phyloP scores from a whole-genome alignment of 2,113 vertebrate genomes.

The Chionodraco myersi region DNA sequence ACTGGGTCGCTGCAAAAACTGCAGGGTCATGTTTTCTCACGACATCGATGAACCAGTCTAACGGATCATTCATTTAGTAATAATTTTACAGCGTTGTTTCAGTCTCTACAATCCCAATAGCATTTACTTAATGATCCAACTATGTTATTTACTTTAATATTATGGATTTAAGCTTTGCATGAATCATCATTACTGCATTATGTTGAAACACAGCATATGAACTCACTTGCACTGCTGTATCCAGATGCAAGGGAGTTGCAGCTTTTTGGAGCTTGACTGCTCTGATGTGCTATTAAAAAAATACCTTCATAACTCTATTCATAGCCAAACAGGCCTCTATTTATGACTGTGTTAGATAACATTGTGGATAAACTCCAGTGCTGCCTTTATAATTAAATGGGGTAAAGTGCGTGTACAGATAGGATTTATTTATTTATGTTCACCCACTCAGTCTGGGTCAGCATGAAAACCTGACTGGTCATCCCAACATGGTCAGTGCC shows the following conservation, averaged over 20 bases:
- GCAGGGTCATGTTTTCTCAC: slow-evolving; percentile 66
- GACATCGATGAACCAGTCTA: background rate
- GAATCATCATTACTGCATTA: background rate
- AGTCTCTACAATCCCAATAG: background rate
- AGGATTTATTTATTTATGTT: slow-evolving; percentile 1
- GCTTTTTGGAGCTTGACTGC: slow-evolving; percentile 6
- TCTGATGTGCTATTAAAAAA: background rate
- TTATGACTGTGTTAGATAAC: background rate
- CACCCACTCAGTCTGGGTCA: background rate
- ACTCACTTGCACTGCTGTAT: background rate
- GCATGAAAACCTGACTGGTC: slow-evolving; percentile 22
- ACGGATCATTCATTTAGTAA: background rate
- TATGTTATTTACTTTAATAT: background rate
- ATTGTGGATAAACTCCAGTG: background rate
- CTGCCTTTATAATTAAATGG: background rate
- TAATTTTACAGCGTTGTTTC: background rate
- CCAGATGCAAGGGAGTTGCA: slow-evolving; percentile 3
- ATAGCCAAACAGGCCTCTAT: background rate
- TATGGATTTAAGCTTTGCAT: background rate
- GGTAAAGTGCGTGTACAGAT: background rate
- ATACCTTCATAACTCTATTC: background rate
- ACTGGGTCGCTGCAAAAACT: slow-evolving; percentile 62
- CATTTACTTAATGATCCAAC: background rate
- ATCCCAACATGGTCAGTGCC: slow-evolving; percentile 11
- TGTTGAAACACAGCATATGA: background rate